Evolutionary conservation across 2,797 vertebrate species (phyloP).

Genomic region (Galaxias olidus): DNA sequence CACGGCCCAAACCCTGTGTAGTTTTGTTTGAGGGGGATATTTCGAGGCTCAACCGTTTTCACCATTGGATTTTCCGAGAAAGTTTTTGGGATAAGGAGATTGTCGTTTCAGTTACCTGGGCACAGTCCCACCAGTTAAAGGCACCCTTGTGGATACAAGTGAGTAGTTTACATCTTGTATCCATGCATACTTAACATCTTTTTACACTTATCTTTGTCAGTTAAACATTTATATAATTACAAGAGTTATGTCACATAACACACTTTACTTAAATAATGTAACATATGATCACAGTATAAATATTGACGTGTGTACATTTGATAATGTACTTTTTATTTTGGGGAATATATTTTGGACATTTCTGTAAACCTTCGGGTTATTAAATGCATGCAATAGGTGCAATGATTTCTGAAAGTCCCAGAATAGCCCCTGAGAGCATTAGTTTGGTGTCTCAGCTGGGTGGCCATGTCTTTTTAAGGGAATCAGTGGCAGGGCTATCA

Average conservation of each 20-base stretch:
- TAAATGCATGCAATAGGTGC: slow-evolving; percentile 53
- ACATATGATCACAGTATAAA: too few species aligned
- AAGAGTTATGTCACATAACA: slow-evolving; percentile 7
- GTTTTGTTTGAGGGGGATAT: slow-evolving; percentile 91
- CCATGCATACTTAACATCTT: slow-evolving; percentile 10
- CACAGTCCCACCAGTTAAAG: slow-evolving; percentile 85
- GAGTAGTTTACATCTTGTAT: slow-evolving; percentile 68
- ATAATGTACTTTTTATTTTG: not conserved
- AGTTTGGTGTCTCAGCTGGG: slow-evolving; percentile 78
- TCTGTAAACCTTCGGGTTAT: slow-evolving; percentile 72
- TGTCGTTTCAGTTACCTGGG: slow-evolving; percentile 77
- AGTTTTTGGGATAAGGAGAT: slow-evolving; percentile 81
- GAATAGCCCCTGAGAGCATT: slow-evolving; percentile 93
- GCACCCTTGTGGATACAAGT: slow-evolving; percentile 91
- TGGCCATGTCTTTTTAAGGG: slow-evolving; percentile 98
- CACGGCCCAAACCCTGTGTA: slow-evolving; percentile 77
- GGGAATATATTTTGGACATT: not conserved
- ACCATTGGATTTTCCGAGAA: slow-evolving; percentile 84
- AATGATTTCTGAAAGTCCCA: slow-evolving; percentile 77
- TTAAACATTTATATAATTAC: slow-evolving; percentile 2
- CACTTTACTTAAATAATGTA: too few species aligned
- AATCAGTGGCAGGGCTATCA: slow-evolving; percentile 88
- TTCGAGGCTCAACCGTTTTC: slow-evolving; percentile 88
- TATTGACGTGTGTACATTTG: not conserved
- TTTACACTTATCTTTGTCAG: too few species aligned